Percentiles rank a stretch among this genome's conserved stretches.
Evolutionary conservation across 2,113 vertebrate species (phyloP).

Genomic region (Microtus montanus): DNA sequence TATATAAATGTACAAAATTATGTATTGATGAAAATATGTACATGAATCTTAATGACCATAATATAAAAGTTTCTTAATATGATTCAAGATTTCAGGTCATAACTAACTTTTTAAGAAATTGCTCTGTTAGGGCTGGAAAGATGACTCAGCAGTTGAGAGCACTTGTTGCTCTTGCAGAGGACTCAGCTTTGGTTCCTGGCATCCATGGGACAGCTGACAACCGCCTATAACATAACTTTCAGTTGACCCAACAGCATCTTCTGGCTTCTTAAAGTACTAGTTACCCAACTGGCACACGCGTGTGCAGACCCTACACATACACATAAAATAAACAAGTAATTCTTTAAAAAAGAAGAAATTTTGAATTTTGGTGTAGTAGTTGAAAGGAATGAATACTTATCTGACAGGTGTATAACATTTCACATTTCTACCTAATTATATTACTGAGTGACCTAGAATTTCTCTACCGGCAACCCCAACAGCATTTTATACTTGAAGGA

Average conservation of each 20-base stretch:
- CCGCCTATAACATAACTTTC: background rate
- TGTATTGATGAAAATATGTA: background rate
- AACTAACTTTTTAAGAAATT: conserved; percentile 34
- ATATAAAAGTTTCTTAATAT: conserved; percentile 12
- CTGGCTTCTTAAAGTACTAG: background rate
- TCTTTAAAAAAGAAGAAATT: background rate
- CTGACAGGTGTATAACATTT: background rate
- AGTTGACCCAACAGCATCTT: background rate
- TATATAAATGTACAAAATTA: background rate
- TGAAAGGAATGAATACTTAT: conserved; percentile 21
- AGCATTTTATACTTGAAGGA: background rate
- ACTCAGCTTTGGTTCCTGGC: background rate
- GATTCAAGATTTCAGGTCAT: background rate
- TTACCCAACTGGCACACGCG: accelerated
- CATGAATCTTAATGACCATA: background rate
- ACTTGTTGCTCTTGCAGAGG: background rate
- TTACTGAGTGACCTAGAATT: background rate
- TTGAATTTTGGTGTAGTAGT: background rate
- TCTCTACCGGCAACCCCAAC: background rate
- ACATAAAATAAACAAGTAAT: background rate
- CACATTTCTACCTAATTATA: background rate
- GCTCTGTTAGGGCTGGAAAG: background rate
- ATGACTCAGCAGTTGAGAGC: background rate
- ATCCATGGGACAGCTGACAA: background rate
- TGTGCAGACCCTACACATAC: background rate